These are phyloP conservation scores for Himantopus leucocephalus DNA, from an alignment of 2,113 vertebrate genomes.

Conservation along the genomic window DNA sequence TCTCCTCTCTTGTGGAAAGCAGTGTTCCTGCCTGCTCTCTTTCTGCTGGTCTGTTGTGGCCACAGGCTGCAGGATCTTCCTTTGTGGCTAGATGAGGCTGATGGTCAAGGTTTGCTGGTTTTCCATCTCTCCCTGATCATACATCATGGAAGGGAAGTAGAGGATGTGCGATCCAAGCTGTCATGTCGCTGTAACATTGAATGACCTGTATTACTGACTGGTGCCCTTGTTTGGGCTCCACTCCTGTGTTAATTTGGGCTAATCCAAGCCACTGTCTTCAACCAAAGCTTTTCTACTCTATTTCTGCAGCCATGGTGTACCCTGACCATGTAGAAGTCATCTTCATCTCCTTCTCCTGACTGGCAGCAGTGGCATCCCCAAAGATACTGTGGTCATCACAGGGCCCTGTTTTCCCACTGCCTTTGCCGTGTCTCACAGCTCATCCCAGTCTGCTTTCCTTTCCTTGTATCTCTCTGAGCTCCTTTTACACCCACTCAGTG, in stretches of 20 bases:
- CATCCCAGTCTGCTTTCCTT: background rate
- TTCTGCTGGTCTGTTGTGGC: background rate
- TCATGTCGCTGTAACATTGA: background rate
- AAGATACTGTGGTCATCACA: background rate
- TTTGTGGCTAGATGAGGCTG: background rate
- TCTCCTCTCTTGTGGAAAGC: background rate
- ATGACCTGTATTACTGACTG: background rate
- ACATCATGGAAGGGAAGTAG: background rate
- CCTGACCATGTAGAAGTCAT: background rate
- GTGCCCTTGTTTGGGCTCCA: background rate
- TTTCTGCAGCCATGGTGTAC: background rate
- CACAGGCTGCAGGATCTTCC: background rate
- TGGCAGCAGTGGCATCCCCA: background rate
- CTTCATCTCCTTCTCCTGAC: background rate
- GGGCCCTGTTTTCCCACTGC: background rate
- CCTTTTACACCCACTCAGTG: background rate
- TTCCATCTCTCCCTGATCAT: background rate
- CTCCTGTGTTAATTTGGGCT: background rate
- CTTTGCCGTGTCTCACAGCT: background rate
- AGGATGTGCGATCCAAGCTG: background rate
- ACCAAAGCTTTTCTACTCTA: background rate
- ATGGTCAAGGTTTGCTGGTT: background rate
- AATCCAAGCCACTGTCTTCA: rapidly evolving
- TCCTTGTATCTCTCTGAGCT: background rate
- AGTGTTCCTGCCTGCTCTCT: background rate